Evolutionary conservation across 2,888 invertebrate genomes (phyloP), one percentile per base, ranked within the genome.

Genomic region (Ormyrus pomaceus): DNA sequence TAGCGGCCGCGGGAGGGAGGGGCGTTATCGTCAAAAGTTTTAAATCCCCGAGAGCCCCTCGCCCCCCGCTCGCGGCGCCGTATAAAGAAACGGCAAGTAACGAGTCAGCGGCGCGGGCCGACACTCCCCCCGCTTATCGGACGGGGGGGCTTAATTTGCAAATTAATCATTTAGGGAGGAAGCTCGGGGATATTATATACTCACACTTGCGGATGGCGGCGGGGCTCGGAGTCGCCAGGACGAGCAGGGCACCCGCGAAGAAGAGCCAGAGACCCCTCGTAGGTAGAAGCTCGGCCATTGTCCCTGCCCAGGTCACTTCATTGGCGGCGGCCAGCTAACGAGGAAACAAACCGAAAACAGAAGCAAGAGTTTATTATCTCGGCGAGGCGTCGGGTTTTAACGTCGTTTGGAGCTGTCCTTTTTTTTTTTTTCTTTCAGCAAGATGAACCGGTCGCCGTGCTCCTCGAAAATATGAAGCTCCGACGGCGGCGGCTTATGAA

Each of bases 201-300:
- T 89, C 86, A 90, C 90, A 89, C 87, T 89, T 89, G 83, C 89
- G 89, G 80, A 87, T 86, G 77, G 88, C 87, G 72, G 90, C 89
- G 75, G 89, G 90, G 86, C 89, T 89, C 79, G 89, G 89, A 85
- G 87, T 89, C 83, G 88, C 88, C 68, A 90, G 86, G 61, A 88
- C 85, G 83, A 90, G 87, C 77, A 89, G 83, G 82, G 86, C 84
- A 83, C 89, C 85, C 83, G 84, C 86, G 85, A 89, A 85, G 85
- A 90, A 86, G 83, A 88, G 86, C 83, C 88, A 62, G 13, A 72
- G 68, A 69, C 81, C 46, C 70, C 86, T 87, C 86, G 34, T 34
- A 34, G 87, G 85, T 85, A 85, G 84, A 84, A 86, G 78, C 83
- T 81, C 79, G 56, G 61, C 58, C 77, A 73, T 77, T 7, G 19